These are phyloP conservation scores for Felis chaus DNA, from an alignment of 2,113 vertebrate genomes.

Conservation along the genomic window DNA sequence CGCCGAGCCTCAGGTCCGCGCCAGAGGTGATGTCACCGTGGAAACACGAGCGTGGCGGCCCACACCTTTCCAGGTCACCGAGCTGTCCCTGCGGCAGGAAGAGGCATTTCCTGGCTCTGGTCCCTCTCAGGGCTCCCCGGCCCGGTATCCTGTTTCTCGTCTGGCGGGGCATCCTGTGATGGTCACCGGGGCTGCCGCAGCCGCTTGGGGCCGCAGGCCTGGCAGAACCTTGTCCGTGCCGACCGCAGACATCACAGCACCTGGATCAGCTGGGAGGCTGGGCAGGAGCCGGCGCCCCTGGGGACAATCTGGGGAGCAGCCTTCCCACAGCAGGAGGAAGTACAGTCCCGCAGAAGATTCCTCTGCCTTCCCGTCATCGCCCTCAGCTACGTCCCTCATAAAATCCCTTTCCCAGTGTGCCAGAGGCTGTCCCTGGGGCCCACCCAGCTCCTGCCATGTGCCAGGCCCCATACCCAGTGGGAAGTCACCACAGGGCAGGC, in stretches of 20 bases:
- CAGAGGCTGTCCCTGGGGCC: fast-evolving
- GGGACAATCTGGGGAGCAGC: not conserved
- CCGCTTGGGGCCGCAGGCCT: not conserved
- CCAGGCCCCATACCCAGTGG: fast-evolving
- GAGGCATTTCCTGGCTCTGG: slow-evolving; percentile 54
- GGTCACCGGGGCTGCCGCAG: not conserved
- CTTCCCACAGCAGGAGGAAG: fast-evolving
- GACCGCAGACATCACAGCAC: not conserved
- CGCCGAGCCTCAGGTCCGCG: fast-evolving
- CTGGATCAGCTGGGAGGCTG: fast-evolving
- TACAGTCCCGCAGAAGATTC: not conserved
- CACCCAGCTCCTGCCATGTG: not conserved
- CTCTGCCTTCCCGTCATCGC: not conserved
- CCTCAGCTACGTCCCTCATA: not conserved
- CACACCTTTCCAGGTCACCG: slow-evolving; percentile 58
- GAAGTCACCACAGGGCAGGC: not conserved
- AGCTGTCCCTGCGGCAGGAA: slow-evolving; percentile 51
- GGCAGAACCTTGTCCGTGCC: fast-evolving
- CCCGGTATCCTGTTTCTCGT: slow-evolving; percentile 51
- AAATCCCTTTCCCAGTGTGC: not conserved
- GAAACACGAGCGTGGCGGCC: not conserved
- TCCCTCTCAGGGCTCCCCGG: not conserved
- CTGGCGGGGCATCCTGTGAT: slow-evolving; percentile 37
- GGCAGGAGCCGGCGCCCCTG: fast-evolving
- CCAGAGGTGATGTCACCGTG: slow-evolving; percentile 41